Conservation (phyloP, 2,888 invertebrate genomes). For the Dyspetes luteomarginatus region DNA sequence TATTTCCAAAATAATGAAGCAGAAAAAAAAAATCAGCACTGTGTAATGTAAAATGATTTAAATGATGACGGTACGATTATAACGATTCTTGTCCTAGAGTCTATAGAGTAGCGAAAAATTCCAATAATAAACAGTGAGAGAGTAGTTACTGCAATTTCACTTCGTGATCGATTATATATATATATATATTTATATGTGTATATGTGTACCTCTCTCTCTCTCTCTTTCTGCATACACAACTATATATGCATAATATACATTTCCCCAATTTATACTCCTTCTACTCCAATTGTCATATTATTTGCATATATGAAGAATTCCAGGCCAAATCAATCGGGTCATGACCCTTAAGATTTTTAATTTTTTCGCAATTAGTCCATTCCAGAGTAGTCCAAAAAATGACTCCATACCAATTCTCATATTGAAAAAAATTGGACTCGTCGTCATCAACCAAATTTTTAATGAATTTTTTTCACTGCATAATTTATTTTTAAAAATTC, state of each 20-base stretch:
- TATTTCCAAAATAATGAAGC: conserved; percentile 9
- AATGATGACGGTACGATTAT: conserved; percentile 79
- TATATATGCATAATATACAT: too few species aligned
- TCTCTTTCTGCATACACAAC: background rate
- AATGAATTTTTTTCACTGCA: too few species aligned
- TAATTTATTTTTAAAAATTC: too few species aligned
- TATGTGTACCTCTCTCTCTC: conserved; percentile 10
- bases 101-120: conserved; percentile 77
- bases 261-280: background rate
- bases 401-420: too few species aligned
- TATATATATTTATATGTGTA: too few species aligned
- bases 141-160: conserved; percentile 75
- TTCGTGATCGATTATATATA: conserved; percentile 48
- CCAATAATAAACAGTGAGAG: conserved; percentile 79
- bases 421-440: too few species aligned
- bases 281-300: background rate
- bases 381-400: too few species aligned
- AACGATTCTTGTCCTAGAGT: conserved; percentile 79
- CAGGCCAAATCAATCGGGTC: background rate
- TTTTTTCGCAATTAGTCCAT: too few species aligned
- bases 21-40: conserved; percentile 59
- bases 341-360: background rate
- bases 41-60: conserved; percentile 72
- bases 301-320: background rate
- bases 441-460: too few species aligned